Evolutionary conservation across 2,797 vertebrate species (phyloP), one percentile per base, ranked within the genome.

Genomic region (Coregonus sp.): DNA sequence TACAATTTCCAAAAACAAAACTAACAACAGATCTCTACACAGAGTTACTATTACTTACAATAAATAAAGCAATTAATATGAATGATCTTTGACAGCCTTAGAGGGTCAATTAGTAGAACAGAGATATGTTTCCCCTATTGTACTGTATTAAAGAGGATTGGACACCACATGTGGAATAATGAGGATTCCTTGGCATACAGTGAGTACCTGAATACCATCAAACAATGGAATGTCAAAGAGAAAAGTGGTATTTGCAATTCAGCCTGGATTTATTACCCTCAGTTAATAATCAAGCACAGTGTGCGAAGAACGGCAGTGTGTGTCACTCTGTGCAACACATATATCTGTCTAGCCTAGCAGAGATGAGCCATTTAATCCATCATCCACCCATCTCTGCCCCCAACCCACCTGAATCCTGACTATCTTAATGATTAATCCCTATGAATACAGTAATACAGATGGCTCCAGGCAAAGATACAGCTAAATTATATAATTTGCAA

Each of bases 171-270:
- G 93, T 96, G 94, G 95, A 95, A 93, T 95, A 95, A 95, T 95
- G 89, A 92, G 91, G 96, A 97, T 96, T 96, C 94, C 92, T 96
- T 96, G 95, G 95, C 95, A 95, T 80, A 7, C 83, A 84, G n/a
- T 5, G 25, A 92, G 89, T 90, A 96, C 95, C 95, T 96, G 94
- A 96, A 97, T 95, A 95, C 94, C 93, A 94, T 92, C 86, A 94
- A 95, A 96, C 89, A 88, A 93, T 94, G 93, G 95, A 96, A 96
- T 96, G 90, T 93, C 92, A 89, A 87, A 95, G 92, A 96, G 95
- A 96, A 96, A 96, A 95, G 94, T 90, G 90, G 94, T 47, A 47
- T 94, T 89, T 88, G 89, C 90, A 87, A 90, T 51, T 83, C 86
- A 89, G 86, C 88, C 89, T 84, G 87, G 84, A 93, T 94, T 93